phyloP scores from a whole-genome alignment of 2,797 vertebrate species.

The Otolemur crassicaudatus region DNA sequence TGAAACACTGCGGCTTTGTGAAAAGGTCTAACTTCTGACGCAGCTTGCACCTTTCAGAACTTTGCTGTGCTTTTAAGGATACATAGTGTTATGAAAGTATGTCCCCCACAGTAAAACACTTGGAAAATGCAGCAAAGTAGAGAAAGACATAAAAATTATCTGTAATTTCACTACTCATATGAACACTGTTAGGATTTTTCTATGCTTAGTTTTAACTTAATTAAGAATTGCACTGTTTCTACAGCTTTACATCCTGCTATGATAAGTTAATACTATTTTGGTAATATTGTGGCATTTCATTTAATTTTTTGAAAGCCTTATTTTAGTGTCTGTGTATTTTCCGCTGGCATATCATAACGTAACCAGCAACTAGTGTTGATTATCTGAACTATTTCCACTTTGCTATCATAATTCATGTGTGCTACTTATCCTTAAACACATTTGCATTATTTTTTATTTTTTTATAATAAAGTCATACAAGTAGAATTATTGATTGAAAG shows the following conservation, averaged over 20 bases:
- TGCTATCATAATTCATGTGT: constrained; percentile 12
- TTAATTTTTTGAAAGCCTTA: constrained; percentile 5
- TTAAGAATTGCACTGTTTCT: background rate
- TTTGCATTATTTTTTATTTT: constrained; percentile 36
- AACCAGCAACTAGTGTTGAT: constrained; percentile 20
- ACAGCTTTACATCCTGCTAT: background rate
- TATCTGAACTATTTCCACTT: constrained; percentile 24
- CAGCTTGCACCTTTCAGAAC: background rate
- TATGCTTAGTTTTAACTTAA: background rate
- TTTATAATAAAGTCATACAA: constrained; percentile 53
- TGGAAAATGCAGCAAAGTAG: background rate
- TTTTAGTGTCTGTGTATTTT: constrained; percentile 32
- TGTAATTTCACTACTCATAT: background rate
- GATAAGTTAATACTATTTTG: constrained; percentile 32
- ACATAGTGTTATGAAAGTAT: background rate
- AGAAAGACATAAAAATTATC: background rate
- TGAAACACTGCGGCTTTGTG: background rate
- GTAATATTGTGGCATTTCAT: background rate
- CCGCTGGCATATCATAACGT: background rate
- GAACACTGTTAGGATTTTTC: background rate
- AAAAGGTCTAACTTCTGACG: background rate
- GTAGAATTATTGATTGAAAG: constrained; percentile 40
- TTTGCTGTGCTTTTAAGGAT: background rate
- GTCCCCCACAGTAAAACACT: background rate
- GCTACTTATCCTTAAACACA: constrained; percentile 3